Evolutionary conservation across 2,888 invertebrate genomes (phyloP), one percentile per base, ranked within the genome.

Genomic region (Camptogramma bilineatum): DNA sequence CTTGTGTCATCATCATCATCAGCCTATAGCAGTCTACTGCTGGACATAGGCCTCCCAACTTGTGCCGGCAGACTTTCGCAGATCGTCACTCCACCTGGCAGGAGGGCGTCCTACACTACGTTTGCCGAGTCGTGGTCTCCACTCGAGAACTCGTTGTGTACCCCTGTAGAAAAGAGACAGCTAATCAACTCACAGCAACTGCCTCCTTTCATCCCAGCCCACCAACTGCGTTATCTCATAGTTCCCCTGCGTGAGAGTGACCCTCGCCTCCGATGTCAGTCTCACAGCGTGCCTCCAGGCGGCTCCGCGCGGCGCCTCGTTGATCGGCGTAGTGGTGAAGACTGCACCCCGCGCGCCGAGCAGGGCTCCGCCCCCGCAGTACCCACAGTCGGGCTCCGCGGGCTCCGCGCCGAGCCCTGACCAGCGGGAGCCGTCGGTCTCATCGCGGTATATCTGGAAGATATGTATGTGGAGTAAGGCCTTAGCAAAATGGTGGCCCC

Each of bases 171-270:
- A n/a, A n/a, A n/a, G n/a, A n/a, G n/a, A n/a, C n/a, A n/a, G n/a
- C n/a, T n/a, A n/a, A n/a, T n/a, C n/a, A 16, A 93, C 95, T 94
- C 77, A 96, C 95, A 97, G 94, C 54, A 95, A 87, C 70, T 95
- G 94, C 72, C 95, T 95, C 61, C 93, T 87, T 77, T 96, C 96
- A 78, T 97, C 97, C 97, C 96, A 97, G 0, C 96, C 96, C 7
- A 96, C 86, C 21, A 97, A 94, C 78, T 95, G 94, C 0, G 96
- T 96, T 56, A 97, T 94, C 82, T 97, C 96, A 71, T 95, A 96
- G 54, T 94, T 94, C 0, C 97, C 97, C 80, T 96, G 95, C 0
- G 97, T 97, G 44, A 97, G 86, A 1, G 91, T 84, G 0, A 85
- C 84, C n/a, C 82, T 73, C 0, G 81, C 71, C 39, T 87, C 89